Evolutionary conservation across 2,888 invertebrate species (phyloP), one percentile per base, ranked within the genome.

Genomic region (Augochlorella aurata): DNA sequence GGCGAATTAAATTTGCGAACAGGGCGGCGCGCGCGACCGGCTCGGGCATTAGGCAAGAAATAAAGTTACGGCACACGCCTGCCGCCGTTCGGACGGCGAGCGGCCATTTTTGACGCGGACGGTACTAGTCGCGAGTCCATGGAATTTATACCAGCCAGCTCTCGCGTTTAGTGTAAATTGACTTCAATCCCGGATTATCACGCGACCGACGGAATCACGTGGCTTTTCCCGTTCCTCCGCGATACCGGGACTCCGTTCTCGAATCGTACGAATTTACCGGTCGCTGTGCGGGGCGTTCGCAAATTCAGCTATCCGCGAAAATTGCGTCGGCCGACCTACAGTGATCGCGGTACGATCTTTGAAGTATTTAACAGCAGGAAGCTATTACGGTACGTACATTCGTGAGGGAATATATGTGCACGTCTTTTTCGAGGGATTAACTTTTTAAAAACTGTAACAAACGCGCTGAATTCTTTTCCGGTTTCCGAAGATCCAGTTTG

Each of bases 1-100:
- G 38, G 29, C 5, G 54, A 79, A 69, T 70, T 69, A 65, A 79
- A 78, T 77, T 54, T 21, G 71, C 47, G 49, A 61, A 71, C 61
- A 18, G 16, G 54, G 21, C 54, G 21, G 12, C 5, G 21, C 12
- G 12, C 4, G 21, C 24, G 21, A 58, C 54, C 54, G 54, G 24
- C 7, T 29, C 21, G 44, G 52, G 44, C 52, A 44, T 54, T 44
- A 14, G 21, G 21, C 54, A 58, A 45, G 70, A 71, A 45, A 58
- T 58, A 58, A 58, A 58, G 71, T 71, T 45, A 71, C n/a, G 16
- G 24, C 16, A 14, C 12, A 14, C 5, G 21, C n/a, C n/a, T 29
- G 29, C 10, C 63, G n/a, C n/a, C 18, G 63, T 63, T 29, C 18
- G 9, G 38, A 44, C n/a, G 44, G n/a, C 12, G 29, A n/a, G 21